Base-by-base conservation (phyloP, 2,113 vertebrate species). In the Lathamus discolor region DNA sequence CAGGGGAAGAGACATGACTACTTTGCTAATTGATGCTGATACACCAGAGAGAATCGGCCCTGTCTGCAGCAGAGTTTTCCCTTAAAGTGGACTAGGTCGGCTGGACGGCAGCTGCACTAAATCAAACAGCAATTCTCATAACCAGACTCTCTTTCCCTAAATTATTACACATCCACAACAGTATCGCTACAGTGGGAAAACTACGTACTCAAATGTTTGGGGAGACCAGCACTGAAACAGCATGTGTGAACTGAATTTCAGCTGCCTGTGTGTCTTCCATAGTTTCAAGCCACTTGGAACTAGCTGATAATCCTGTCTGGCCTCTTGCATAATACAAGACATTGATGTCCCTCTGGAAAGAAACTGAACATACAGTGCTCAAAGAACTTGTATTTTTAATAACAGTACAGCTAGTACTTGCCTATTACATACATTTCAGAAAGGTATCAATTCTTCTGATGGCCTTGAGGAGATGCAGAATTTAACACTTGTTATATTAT, bases 1-100 rank as follows among this genome's bases (percentile, higher is more conserved):
- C 86, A 88, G 37, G 85, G 94, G 93, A 87, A 95, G 90, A 95
- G 55, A 48, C 44, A 73, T 17, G 90, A 95, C 88, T 95, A 73
- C 90, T 93, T 67, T 70, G 86, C 75, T 97, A 96, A 97, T 93
- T 95, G 92, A 85, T 92, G 66, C 54, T 80, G 77, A 57, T 80
- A 77, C 82, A 88, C 74, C 8, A 74, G 91, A 67, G 95, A 94
- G 70, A 80, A 91, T 27, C 0, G 0, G 57, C 84, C 54, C 84
- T 48, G 79, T 89, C 94, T 96, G n/a, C 73, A 85, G 70, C 44
- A 66, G 41, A 88, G 39, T 80, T 62, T 88, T 90, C 55, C 35
- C 57, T 83, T 86, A 35, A 94, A 93, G 74, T 84, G 59, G 86
- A 97, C 64, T 94, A 96, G 93, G 93, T 93, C 92, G 82, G 74